phyloP scores from a whole-genome alignment of 1,140 invertebrate species.

The Drosophila rhopaloa region DNA sequence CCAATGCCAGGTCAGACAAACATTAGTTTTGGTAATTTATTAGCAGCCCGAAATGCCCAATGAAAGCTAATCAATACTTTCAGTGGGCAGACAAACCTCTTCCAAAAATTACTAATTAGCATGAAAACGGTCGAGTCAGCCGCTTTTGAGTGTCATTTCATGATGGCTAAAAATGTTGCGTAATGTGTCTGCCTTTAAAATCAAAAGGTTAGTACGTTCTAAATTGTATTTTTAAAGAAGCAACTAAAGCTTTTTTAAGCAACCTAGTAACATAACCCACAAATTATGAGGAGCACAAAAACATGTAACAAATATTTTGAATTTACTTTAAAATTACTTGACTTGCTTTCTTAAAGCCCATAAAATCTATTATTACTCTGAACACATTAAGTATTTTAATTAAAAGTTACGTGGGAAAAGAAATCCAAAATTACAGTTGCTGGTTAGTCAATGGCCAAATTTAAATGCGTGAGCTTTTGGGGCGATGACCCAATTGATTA shows the following conservation, averaged over 20 bases:
- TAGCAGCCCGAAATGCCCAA: slow-evolving; percentile 32
- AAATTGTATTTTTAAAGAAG: too few species aligned
- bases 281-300: too few species aligned
- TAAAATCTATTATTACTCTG: too few species aligned
- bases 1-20: slow-evolving; percentile 63
- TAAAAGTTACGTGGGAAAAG: slow-evolving; percentile 9
- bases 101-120: slow-evolving; percentile 56
- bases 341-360: too few species aligned
- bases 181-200: slow-evolving; percentile 25
- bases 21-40: slow-evolving; percentile 78
- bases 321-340: too few species aligned
- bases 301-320: too few species aligned
- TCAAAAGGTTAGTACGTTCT: background rate
- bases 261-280: too few species aligned
- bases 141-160: slow-evolving; percentile 6
- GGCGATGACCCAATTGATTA: slow-evolving; percentile 52
- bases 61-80: slow-evolving; percentile 67
- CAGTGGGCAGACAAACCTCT: slow-evolving; percentile 32
- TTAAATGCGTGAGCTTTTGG: slow-evolving; percentile 28
- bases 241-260: too few species aligned
- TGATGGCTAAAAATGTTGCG: slow-evolving; percentile 30
- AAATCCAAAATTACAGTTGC: background rate
- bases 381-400: background rate
- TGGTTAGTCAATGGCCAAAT: slow-evolving; percentile 11
- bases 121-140: slow-evolving; percentile 24